Evolutionary conservation across 2,797 vertebrate species (phyloP).

Genomic region (Tympanoctomys barrerae): DNA sequence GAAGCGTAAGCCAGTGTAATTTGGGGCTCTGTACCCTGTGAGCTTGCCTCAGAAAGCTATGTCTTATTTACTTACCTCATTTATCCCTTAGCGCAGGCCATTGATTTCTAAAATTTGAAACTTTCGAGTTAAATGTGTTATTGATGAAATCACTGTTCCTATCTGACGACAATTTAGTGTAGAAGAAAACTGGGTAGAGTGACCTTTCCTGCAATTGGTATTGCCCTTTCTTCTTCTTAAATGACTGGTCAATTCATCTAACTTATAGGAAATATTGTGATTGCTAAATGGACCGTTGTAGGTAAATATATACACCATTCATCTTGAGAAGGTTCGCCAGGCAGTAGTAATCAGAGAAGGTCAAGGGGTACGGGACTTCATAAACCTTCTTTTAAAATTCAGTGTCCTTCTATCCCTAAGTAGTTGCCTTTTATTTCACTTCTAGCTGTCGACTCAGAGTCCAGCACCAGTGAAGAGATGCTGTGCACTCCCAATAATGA

Average conservation of each 20-base stretch:
- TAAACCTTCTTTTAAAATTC: slow-evolving; percentile 79
- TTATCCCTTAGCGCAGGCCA: background rate
- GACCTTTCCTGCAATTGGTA: slow-evolving; percentile 87
- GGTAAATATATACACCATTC: slow-evolving; percentile 85
- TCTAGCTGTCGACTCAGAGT: background rate
- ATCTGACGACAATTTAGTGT: slow-evolving; percentile 89
- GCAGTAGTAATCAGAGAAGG: slow-evolving; percentile 84
- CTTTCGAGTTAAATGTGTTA: slow-evolving; percentile 84
- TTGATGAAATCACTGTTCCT: slow-evolving; percentile 86
- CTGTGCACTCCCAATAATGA: background rate
- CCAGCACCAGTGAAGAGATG: background rate
- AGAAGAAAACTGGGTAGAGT: slow-evolving; percentile 84
- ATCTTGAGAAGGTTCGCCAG: slow-evolving; percentile 86
- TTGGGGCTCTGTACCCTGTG: slow-evolving; percentile 30
- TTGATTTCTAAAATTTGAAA: slow-evolving; percentile 74
- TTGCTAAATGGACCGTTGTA: slow-evolving; percentile 87
- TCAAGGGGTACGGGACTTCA: slow-evolving; percentile 82
- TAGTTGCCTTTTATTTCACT: background rate
- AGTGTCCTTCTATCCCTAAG: slow-evolving; percentile 65
- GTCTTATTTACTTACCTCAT: slow-evolving; percentile 16
- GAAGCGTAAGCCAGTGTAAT: background rate
- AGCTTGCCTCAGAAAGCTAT: background rate
- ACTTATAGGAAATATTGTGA: slow-evolving; percentile 88
- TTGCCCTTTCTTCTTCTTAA: slow-evolving; percentile 87
- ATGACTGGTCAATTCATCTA: slow-evolving; percentile 89